Conservation (phyloP, 2,797 vertebrate species). For the Cuniculus paca region DNA sequence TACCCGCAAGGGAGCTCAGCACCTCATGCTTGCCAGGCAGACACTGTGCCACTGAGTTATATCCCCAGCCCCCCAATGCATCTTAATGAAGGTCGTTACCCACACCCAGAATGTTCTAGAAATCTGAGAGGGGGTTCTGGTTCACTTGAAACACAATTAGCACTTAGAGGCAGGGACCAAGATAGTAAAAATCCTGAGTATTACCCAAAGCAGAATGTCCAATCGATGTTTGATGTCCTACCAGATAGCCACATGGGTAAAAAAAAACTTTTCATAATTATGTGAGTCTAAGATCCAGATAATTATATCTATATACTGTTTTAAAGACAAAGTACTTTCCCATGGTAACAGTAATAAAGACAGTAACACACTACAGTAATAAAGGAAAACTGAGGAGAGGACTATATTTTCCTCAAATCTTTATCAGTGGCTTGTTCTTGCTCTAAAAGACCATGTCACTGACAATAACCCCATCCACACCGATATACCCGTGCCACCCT, state of each 20-base stretch:
- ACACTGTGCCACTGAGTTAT: too few species aligned
- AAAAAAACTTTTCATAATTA: slow-evolving; percentile 1
- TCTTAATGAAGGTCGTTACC: neutral
- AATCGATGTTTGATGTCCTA: neutral
- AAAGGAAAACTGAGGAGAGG: neutral
- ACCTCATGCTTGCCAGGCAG: too few species aligned
- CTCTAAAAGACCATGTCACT: neutral
- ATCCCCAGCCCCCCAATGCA: neutral
- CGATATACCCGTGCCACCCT: neutral
- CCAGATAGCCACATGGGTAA: neutral
- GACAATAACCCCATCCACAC: neutral
- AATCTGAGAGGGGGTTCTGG: neutral
- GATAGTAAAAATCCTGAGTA: neutral
- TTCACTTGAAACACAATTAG: neutral
- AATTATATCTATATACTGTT: neutral
- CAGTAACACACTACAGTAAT: neutral
- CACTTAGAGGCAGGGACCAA: neutral
- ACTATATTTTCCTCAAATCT: neutral
- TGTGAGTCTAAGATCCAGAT: neutral
- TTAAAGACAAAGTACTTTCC: slow-evolving; percentile 40
- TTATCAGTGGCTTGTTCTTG: neutral
- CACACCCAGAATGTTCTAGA: neutral
- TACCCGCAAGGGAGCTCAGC: too few species aligned
- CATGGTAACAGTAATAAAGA: neutral
- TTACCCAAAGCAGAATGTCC: neutral